phyloP scores from a whole-genome alignment of 2,797 vertebrate genomes.

The Enteromius trimaculatus region DNA sequence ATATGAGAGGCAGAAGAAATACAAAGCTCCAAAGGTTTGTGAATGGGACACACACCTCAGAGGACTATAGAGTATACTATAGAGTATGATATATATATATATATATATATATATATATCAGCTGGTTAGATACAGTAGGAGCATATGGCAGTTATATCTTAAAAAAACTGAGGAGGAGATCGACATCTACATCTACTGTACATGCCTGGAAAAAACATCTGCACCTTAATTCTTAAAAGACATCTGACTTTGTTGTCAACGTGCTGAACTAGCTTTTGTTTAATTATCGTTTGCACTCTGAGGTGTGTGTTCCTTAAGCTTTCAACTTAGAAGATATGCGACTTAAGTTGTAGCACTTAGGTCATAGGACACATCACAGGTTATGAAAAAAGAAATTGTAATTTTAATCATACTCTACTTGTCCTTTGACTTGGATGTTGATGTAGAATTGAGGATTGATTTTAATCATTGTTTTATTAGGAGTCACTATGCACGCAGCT shows the following conservation, averaged over 20 bases:
- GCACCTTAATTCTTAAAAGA: neutral
- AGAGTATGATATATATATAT: neutral
- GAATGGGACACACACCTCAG: constrained; percentile 79
- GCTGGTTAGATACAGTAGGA: neutral
- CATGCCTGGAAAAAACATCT: constrained; percentile 4
- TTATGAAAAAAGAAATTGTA: constrained; percentile 87
- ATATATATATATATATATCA: neutral
- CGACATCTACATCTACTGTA: neutral
- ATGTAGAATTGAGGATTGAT: constrained; percentile 97
- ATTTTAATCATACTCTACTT: constrained; percentile 97
- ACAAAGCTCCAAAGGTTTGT: constrained; percentile 60
- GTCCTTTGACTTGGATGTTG: constrained; percentile 99
- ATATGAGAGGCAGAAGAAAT: constrained; percentile 21
- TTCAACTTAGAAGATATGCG: constrained; percentile 82
- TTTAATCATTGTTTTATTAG: constrained; percentile 96
- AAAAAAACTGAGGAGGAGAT: neutral
- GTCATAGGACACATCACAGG: constrained; percentile 79
- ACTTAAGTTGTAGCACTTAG: constrained; percentile 58
- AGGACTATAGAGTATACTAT: constrained; percentile 47
- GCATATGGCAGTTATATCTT: neutral
- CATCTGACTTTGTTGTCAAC: neutral
- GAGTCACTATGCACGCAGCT: constrained; percentile 99
- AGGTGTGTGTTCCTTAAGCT: constrained; percentile 83
- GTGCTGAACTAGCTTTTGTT: constrained; percentile 1
- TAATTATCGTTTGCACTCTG: constrained; percentile 64